These are phyloP conservation scores for Pseudococcus viburni DNA, from an alignment of 2,888 invertebrate species.

Conservation along the genomic window DNA sequence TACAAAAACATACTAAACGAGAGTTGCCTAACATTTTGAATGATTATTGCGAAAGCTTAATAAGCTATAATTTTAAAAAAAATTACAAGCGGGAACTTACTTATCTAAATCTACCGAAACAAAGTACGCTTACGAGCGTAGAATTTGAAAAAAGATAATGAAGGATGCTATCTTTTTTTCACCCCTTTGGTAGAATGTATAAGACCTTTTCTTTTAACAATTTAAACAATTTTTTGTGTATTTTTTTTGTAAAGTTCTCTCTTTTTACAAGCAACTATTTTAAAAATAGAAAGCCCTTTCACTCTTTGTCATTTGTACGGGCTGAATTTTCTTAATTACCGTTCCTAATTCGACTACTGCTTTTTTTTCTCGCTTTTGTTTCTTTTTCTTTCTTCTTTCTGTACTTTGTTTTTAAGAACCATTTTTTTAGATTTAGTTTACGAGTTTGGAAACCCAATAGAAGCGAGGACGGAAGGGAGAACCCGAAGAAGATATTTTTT, in stretches of 20 bases:
- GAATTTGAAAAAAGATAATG: slow-evolving; percentile 1
- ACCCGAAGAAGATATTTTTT: background rate
- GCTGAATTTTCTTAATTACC: slow-evolving; percentile 47
- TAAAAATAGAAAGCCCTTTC: slow-evolving; percentile 32
- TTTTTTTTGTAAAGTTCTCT: background rate
- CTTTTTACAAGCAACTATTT: slow-evolving; percentile 21
- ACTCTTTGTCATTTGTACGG: slow-evolving; percentile 29
- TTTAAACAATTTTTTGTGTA: slow-evolving; percentile 24
- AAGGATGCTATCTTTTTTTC: slow-evolving; percentile 5
- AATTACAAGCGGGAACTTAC: background rate
- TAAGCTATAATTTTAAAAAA: background rate
- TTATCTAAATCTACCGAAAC: background rate
- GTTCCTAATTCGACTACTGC: slow-evolving; percentile 38
- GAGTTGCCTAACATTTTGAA: background rate
- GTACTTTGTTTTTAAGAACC: slow-evolving; percentile 33
- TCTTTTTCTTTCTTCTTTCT: background rate
- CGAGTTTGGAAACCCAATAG: background rate
- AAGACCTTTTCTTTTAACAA: slow-evolving; percentile 13
- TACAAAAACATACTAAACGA: too few relatives aligned
- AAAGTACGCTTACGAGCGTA: slow-evolving; percentile 1
- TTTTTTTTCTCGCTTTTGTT: slow-evolving; percentile 21
- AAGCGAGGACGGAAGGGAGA: background rate
- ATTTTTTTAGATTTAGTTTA: slow-evolving; percentile 32
- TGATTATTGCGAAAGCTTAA: background rate
- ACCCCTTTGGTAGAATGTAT: background rate